Conservation (phyloP, 2,888 invertebrate species). For the Lycia hirtaria region DNA sequence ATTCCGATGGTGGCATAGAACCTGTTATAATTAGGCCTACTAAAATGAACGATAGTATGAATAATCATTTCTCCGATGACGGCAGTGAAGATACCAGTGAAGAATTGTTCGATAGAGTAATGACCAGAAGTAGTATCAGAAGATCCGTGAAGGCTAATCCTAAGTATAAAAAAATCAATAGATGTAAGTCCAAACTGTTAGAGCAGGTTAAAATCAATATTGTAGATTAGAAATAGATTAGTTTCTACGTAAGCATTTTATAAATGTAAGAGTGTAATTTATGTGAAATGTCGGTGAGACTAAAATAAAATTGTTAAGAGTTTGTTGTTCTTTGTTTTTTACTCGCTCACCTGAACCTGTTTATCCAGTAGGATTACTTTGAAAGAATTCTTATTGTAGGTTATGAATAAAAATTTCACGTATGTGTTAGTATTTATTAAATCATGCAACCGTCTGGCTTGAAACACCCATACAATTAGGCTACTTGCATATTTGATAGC, state of each 20-base stretch:
- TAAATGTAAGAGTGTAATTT: slow-evolving; percentile 13
- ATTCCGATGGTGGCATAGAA: slow-evolving; percentile 66
- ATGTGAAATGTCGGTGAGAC: slow-evolving; percentile 12
- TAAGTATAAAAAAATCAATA: slow-evolving; percentile 81
- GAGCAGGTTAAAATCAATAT: slow-evolving; percentile 80
- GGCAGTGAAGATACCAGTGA: slow-evolving; percentile 82
- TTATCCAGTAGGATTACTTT: slow-evolving; percentile 1
- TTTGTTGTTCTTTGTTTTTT: slow-evolving; percentile 15
- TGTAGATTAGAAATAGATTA: slow-evolving; percentile 55
- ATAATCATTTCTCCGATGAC: slow-evolving; percentile 80
- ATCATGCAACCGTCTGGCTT: not conserved
- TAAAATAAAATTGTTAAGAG: slow-evolving; percentile 25
- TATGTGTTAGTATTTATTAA: not conserved
- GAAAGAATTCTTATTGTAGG: not conserved
- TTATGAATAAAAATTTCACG: not conserved
- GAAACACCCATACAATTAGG: not conserved
- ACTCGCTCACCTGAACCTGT: slow-evolving; percentile 14
- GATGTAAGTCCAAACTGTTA: slow-evolving; percentile 76
- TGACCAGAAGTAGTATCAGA: slow-evolving; percentile 77
- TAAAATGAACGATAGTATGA: slow-evolving; percentile 79
- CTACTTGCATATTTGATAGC: not conserved
- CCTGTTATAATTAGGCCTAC: slow-evolving; percentile 63
- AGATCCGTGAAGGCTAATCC: slow-evolving; percentile 80
- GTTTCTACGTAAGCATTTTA: slow-evolving; percentile 3
- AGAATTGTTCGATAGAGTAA: slow-evolving; percentile 78